Conservation (phyloP, 2,888 invertebrate species). For the Vannuccia rotundouncinata region DNA sequence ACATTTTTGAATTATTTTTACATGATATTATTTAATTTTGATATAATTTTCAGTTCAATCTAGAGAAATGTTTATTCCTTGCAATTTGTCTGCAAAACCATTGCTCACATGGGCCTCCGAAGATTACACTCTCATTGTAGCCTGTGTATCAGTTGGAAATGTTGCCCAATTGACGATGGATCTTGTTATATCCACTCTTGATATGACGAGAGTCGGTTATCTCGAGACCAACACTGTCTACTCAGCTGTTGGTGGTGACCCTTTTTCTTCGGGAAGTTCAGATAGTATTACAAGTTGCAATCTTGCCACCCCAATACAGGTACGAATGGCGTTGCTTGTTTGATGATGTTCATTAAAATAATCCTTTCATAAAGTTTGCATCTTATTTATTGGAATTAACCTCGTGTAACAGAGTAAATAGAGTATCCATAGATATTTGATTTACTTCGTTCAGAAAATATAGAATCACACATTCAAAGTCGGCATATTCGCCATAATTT, state of each 20-base stretch:
- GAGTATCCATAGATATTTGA: no score
- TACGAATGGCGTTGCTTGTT: no score
- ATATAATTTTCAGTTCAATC: no score
- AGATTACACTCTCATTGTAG: slow-evolving; percentile 53
- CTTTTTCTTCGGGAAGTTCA: slow-evolving; percentile 61
- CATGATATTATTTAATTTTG: no score
- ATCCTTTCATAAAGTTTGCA: no score
- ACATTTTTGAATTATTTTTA: no score
- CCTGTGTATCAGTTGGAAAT: slow-evolving; percentile 83
- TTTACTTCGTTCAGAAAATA: no score
- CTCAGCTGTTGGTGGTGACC: slow-evolving; percentile 72
- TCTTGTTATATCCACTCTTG: slow-evolving; percentile 69
- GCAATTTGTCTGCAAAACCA: not conserved
- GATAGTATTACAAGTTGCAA: not conserved
- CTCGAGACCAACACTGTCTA: slow-evolving; percentile 69
- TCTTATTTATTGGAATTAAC: no score
- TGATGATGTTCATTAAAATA: no score
- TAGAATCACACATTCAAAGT: no score
- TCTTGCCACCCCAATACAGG: not conserved
- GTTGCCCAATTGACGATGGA: slow-evolving; percentile 79
- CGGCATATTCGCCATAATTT: no score
- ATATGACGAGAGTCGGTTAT: slow-evolving; percentile 64
- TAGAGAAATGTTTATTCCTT: not conserved
- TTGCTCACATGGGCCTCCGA: not conserved
- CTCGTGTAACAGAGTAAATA: no score